Conservation (phyloP, 2,888 invertebrate genomes). For the Adelognathus sp. region DNA sequence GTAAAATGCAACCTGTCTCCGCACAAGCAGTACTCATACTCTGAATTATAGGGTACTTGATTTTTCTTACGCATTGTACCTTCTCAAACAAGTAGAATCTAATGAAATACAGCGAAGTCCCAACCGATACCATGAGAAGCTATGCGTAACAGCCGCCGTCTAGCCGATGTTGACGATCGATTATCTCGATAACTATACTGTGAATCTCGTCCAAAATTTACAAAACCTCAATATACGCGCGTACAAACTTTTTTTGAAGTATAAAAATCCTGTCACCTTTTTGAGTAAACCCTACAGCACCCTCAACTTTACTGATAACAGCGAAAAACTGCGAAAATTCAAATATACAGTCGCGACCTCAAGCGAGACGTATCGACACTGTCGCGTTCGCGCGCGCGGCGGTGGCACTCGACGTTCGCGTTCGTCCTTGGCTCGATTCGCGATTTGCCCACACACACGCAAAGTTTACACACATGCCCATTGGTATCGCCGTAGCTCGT, state of each 20-base stretch:
- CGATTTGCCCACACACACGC: slow-evolving; percentile 2
- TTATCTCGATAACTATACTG: not conserved
- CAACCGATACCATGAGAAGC: no score
- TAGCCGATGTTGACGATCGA: no score
- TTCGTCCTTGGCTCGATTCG: slow-evolving; percentile 38
- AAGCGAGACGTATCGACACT: not conserved
- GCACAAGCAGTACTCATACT: no score
- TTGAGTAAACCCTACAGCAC: not conserved
- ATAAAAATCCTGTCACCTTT: not conserved
- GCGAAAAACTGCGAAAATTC: not conserved
- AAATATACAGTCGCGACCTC: slow-evolving; percentile 34
- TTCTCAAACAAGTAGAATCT: no score
- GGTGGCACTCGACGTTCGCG: not conserved
- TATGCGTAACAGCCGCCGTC: no score
- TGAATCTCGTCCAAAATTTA: not conserved
- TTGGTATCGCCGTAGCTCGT: not conserved
- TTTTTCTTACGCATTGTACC: no score
- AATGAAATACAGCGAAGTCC: no score
- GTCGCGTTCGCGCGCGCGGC: not conserved
- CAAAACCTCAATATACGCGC: not conserved
- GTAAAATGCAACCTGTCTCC: no score
- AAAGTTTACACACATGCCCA: not conserved
- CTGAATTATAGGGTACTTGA: no score
- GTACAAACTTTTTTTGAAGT: not conserved
- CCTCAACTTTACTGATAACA: no score